phyloP scores from a whole-genome alignment of 2,113 vertebrate genomes.

The Rhodinocichla rosea region DNA sequence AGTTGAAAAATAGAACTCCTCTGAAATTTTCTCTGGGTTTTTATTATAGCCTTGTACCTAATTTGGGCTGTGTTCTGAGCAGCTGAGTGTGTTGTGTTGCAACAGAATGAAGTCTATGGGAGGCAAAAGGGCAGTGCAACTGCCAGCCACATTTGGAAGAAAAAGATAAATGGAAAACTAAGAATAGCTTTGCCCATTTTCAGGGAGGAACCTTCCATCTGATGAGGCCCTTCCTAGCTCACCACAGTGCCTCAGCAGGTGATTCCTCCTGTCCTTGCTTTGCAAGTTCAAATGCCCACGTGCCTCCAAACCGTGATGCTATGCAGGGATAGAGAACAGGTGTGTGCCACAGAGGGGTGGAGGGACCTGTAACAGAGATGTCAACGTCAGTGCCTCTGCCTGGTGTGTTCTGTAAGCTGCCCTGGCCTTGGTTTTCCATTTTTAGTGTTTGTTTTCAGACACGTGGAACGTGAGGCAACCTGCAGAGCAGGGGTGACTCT shows the following conservation, averaged over 20 bases:
- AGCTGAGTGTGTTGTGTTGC: background rate
- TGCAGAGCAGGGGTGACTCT: background rate
- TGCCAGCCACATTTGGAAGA: background rate
- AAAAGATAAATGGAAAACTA: constrained; percentile 48
- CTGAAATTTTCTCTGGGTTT: background rate
- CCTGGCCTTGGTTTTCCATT: background rate
- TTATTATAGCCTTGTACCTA: background rate
- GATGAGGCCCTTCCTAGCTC: background rate
- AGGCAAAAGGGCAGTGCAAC: constrained; percentile 15
- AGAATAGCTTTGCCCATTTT: constrained; percentile 45
- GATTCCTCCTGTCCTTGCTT: background rate
- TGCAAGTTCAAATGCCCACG: background rate
- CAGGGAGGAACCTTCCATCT: background rate
- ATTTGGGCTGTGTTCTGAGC: background rate
- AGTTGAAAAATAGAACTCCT: background rate
- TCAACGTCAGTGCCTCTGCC: background rate
- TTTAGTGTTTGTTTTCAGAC: background rate
- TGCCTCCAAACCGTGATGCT: background rate
- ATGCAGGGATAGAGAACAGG: background rate
- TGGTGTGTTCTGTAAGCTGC: background rate
- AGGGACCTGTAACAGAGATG: background rate
- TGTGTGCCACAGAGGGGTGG: background rate
- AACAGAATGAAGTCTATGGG: background rate
- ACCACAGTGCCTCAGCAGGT: background rate
- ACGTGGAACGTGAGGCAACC: background rate